Conservation (phyloP, 1,140 invertebrate species). For the Drosophila auraria region DNA sequence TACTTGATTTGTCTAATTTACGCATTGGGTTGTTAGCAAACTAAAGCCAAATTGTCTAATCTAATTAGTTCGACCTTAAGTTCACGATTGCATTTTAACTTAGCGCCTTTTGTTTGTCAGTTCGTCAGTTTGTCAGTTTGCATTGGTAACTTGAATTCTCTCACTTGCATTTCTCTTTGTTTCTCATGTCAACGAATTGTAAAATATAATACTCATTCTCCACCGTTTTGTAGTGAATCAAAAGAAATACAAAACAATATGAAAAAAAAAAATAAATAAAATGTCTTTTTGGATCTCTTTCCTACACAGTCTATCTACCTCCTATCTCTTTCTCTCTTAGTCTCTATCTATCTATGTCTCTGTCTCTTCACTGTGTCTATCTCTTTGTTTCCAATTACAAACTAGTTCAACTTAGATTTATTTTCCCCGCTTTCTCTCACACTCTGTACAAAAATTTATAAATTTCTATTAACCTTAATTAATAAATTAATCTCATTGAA, state of each 20-base stretch:
- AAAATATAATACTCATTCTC: conserved; percentile 56
- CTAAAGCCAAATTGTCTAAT: conserved; percentile 29
- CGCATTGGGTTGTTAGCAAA: conserved; percentile 30
- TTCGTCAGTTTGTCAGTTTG: conserved; percentile 35
- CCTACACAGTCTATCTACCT: conserved; percentile 25
- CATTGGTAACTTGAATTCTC: conserved; percentile 58
- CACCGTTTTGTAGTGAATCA: conserved; percentile 57
- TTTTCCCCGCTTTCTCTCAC: conserved; percentile 18
- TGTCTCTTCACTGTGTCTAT: conserved; percentile 28
- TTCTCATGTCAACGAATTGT: conserved; percentile 56
- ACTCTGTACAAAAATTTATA: conserved; percentile 44
- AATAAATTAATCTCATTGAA: conserved; percentile 34
- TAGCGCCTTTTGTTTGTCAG: conserved; percentile 23
- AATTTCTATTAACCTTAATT: conserved; percentile 38
- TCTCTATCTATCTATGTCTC: conserved; percentile 22
- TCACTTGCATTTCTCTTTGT: conserved; percentile 36
- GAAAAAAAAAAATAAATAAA: conserved; percentile 35
- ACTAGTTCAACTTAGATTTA: conserved; percentile 26
- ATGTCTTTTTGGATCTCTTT: conserved; percentile 85
- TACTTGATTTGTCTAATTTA: conserved; percentile 39
- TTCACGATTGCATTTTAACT: conserved; percentile 44
- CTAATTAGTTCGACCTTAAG: conserved; percentile 45
- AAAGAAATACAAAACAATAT: conserved; percentile 55
- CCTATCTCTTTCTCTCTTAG: conserved; percentile 26
- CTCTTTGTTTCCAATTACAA: conserved; percentile 25